phyloP scores from a whole-genome alignment of 2,888 invertebrate species.

The Tetragnatha montana region DNA sequence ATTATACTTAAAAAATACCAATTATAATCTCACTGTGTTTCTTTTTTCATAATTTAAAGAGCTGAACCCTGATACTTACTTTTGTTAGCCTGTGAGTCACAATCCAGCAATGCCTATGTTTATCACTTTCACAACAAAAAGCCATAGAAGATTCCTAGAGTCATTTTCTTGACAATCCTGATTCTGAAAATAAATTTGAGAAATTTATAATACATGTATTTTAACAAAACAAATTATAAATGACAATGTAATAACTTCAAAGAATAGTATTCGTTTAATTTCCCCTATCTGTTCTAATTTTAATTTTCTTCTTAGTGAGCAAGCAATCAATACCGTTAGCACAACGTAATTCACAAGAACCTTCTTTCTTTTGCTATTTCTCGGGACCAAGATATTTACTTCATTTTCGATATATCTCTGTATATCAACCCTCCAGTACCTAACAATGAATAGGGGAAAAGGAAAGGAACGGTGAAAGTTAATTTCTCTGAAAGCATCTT shows the following conservation, averaged over 20 bases:
- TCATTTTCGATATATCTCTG: background rate
- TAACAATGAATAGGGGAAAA: constrained; percentile 26
- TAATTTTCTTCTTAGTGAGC: background rate
- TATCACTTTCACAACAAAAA: constrained; percentile 79
- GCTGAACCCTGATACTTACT: constrained; percentile 77
- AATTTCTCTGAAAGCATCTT: constrained; percentile 65
- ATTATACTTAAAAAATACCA: no score
- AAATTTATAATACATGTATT: constrained; percentile 73
- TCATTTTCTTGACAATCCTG: constrained; percentile 74
- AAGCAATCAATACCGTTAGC: background rate
- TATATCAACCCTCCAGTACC: constrained; percentile 1
- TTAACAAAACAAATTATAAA: background rate
- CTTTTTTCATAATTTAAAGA: no score
- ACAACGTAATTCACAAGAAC: background rate
- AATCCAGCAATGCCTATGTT: constrained; percentile 80
- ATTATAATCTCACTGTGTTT: no score
- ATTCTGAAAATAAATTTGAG: constrained; percentile 27
- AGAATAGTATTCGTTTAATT: no score
- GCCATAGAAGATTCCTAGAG: constrained; percentile 73
- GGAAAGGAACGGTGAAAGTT: constrained; percentile 46
- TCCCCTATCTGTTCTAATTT: background rate
- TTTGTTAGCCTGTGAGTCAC: constrained; percentile 82
- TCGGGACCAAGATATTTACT: constrained; percentile 1
- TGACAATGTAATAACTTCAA: no score
- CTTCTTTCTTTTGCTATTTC: background rate